Base-by-base conservation (phyloP, 2,888 invertebrate species). In the Drosophila recens region DNA sequence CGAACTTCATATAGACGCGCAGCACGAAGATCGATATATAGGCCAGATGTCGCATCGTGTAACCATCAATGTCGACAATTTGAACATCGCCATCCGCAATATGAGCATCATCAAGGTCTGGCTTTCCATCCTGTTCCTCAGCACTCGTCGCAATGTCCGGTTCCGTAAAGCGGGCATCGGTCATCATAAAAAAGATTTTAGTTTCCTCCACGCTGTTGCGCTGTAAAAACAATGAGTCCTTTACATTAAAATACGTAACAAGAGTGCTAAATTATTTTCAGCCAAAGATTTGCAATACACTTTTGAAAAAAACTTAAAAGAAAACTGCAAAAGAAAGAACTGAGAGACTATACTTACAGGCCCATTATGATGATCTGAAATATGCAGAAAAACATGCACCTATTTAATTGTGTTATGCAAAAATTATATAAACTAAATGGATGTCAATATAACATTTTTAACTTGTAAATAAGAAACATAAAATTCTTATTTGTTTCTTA, bases 51-150 rank as follows among this genome's bases (percentile, higher is more conserved):
- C 94, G 93, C 23, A 95, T 90, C 68, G 93, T 93, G 0, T 95
- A 95, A 0, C 95, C 95, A 42, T 93, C 92, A 94, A 96, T 95
- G 89, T 96, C 96, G 74, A 96, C 95, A 0, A 96, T 93, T 86
- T 96, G 94, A 30, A 96, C 93, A 70, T 94, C 93, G 0, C 96
- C 96, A 0, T 94, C 94, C 10, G 94, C 94, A 4, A 95, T 95
- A 2, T 95, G 95, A 5, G 42, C 69, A 46, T 79, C 72, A 11
- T 20, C 40, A 2, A 48, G 17, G 0, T 56, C 45, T 3, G 23
- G 0, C 8, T 20, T 15, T 2, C 17, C 49, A 3, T 48, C 42
- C 0, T 6, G 42, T 4, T 11, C 56, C 1, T 17, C 64, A 20
- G 67, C 33, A 40, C 59, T 57, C 15, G 49, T 53, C 27, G 58